Base-by-base conservation (phyloP, 2,888 invertebrate species). In the Brassicogethes aeneus region DNA sequence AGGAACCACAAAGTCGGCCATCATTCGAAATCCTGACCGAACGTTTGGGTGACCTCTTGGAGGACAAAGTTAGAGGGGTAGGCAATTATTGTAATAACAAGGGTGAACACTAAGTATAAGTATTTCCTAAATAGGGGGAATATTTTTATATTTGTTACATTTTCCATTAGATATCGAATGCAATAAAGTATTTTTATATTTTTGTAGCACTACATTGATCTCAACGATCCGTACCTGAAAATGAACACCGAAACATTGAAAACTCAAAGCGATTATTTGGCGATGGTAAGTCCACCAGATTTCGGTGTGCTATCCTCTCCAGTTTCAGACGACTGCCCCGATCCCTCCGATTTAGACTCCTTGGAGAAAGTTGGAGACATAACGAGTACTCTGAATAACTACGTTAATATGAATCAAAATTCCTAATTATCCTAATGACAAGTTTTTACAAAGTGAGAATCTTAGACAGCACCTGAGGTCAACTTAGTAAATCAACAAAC, bases 161-260 rank as follows among this genome's bases (percentile, higher is more conserved):
- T n/a, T n/a, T n/a, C n/a, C n/a, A n/a, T n/a, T n/a, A n/a, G n/a
- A n/a, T n/a, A n/a, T n/a, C n/a, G n/a, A 7, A 10, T 23, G 10
- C 5, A 7, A 5, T 23, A 7, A 5, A 23, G 10, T 7, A 23
- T 23, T 23, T 23, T 10, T 7, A n/a, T n/a, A n/a, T n/a, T 44
- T 47, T 69, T 70, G 1, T 69, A 92, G 89, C 86, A 89, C 61
- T 94, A 93, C 64, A 76, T 92, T 38, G 90, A 91, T 54, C 68
- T 93, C 39, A 92, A 92, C 60, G 78, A 82, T 31, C 80, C 82
- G 0, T 92, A 86, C 55, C 69, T 84, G 55, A 76, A 79, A 43
- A 79, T 80, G 71, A 89, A 89, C 59, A 70, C 73, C 23, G 74
- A 77, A 46, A 61, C 66, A 2, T 54, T 70, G 32, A 66, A 72